Conservation (phyloP, 1,140 invertebrate species). For the Zaprionus ghesquierei region DNA sequence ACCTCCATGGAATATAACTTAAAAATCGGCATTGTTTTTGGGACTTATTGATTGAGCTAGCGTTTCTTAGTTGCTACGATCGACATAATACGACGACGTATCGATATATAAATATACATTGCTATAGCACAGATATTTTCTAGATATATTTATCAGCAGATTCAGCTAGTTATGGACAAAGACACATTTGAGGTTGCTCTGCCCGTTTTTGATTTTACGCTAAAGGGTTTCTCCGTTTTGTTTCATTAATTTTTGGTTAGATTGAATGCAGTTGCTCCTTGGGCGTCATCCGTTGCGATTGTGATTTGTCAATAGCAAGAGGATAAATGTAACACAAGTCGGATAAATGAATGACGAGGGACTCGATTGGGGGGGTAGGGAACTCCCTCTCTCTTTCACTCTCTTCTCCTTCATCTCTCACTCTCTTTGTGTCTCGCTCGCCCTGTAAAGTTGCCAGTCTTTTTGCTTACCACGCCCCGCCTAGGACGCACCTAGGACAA, state of each 20-base stretch:
- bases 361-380: neutral
- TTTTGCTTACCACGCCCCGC: neutral
- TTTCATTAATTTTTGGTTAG: neutral
- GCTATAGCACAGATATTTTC: neutral
- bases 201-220: neutral
- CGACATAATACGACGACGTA: neutral
- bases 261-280: neutral
- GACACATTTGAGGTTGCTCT: neutral
- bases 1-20: neutral
- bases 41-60: neutral
- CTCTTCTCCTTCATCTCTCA: neutral
- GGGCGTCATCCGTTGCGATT: neutral
- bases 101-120: neutral
- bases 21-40: neutral
- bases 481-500: constrained; percentile 32
- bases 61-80: neutral
- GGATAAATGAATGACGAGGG: neutral
- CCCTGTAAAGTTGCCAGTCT: neutral
- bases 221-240: too few relatives aligned
- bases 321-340: neutral
- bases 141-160: neutral
- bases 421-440: neutral
- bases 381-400: neutral
- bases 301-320: neutral
- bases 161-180: neutral